Conservation (phyloP, 2,113 vertebrate species). For the Isichthys henryi region DNA sequence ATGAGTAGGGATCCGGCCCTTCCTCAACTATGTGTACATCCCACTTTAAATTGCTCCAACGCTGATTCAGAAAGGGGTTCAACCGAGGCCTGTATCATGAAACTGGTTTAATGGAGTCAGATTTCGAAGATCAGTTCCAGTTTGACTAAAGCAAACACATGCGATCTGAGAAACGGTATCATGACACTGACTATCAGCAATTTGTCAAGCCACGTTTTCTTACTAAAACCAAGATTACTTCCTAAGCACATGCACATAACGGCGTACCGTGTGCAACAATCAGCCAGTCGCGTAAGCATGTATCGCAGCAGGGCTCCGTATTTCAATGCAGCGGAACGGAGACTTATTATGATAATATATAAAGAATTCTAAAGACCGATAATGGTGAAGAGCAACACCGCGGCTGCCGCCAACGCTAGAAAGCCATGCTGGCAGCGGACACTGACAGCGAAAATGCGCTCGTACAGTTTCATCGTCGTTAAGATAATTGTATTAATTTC, state of each 20-base stretch:
- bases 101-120: neutral
- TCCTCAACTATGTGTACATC: neutral
- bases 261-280: neutral
- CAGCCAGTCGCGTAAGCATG: neutral
- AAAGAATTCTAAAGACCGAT: neutral
- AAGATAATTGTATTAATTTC: neutral
- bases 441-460: neutral
- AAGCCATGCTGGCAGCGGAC: neutral
- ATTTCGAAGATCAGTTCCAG: neutral
- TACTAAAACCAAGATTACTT: neutral
- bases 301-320: neutral
- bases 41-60: neutral
- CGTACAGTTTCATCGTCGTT: neutral
- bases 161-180: neutral
- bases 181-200: neutral
- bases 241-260: neutral
- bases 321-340: neutral
- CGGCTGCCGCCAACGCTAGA: accelerated
- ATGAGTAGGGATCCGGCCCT: neutral
- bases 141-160: neutral
- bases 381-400: neutral
- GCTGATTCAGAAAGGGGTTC: neutral
- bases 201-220: neutral
- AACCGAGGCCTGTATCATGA: neutral
- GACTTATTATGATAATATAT: neutral